Percentiles rank a stretch among this genome's conserved stretches.
These are phyloP conservation scores for Eretmocerus hayati DNA, from an alignment of 2,888 invertebrate genomes.

Conservation along the genomic window DNA sequence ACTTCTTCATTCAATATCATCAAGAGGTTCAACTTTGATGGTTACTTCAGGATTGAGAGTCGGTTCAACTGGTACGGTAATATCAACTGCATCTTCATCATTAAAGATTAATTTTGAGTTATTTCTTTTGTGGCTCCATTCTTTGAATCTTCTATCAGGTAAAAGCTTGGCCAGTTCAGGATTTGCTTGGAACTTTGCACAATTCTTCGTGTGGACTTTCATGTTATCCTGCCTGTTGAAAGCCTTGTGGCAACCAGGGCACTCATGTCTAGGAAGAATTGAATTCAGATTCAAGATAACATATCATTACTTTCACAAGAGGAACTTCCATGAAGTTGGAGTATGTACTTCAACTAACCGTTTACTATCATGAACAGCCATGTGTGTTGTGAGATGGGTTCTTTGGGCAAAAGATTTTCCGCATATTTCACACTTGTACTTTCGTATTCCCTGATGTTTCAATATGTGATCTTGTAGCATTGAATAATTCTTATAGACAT, in stretches of 20 bases:
- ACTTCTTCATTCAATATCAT: neutral
- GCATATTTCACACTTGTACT: conserved; percentile 14
- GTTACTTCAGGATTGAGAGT: conserved; percentile 7
- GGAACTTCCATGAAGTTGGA: neutral
- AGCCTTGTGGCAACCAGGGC: conserved; percentile 33
- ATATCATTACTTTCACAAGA: no score
- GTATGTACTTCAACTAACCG: conserved; percentile 1
- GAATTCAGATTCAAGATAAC: no score
- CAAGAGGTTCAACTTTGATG: conserved; percentile 9
- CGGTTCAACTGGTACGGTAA: conserved; percentile 8
- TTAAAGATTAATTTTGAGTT: neutral
- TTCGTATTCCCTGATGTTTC: conserved; percentile 14
- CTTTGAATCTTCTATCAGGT: conserved; percentile 2
- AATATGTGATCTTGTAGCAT: conserved; percentile 14
- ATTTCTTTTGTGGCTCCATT: neutral
- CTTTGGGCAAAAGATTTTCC: conserved; percentile 12
- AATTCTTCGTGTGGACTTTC: conserved; percentile 37
- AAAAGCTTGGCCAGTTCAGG: conserved; percentile 28
- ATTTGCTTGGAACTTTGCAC: conserved; percentile 30
- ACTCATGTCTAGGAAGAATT: conserved; percentile 31
- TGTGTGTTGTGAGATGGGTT: conserved; percentile 12
- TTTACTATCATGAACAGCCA: conserved; percentile 13
- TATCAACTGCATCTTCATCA: neutral
- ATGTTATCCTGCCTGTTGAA: conserved; percentile 41
- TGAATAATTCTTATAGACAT: conserved; percentile 11